Evolutionary conservation across 2,888 invertebrate species (phyloP).

Genomic region (Drosophila multiciliata): DNA sequence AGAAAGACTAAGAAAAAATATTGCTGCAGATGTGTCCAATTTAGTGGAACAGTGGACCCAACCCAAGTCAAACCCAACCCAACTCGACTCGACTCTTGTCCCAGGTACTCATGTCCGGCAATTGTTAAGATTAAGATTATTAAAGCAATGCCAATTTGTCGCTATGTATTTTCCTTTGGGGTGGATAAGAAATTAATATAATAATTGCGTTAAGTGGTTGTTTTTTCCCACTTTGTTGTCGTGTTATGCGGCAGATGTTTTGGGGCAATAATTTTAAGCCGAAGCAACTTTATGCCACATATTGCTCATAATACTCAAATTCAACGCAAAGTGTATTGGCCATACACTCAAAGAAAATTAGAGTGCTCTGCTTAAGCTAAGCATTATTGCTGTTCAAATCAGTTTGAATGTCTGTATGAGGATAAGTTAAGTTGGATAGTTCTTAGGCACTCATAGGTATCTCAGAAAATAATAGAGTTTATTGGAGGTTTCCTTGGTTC

Average conservation of each 20-base stretch:
- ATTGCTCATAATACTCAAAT: constrained; percentile 3
- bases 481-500: neutral
- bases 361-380: neutral
- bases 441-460: neutral
- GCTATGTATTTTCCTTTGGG: constrained; percentile 26
- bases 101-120: constrained; percentile 57
- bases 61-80: neutral
- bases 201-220: constrained; percentile 71
- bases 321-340: constrained; percentile 17
- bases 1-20: constrained; percentile 45
- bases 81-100: constrained; percentile 17
- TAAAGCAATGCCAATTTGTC: constrained; percentile 28
- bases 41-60: constrained; percentile 67
- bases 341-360: neutral
- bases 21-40: constrained; percentile 75
- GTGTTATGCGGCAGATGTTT: constrained; percentile 33
- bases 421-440: neutral
- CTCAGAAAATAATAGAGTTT: neutral
- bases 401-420: neutral
- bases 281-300: constrained; percentile 1
- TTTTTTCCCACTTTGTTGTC: constrained; percentile 35
- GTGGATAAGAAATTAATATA: constrained; percentile 67
- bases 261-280: constrained; percentile 3
- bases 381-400: neutral
- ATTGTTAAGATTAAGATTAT: constrained; percentile 57